phyloP scores from a whole-genome alignment of 1,140 invertebrate genomes.

The Apis cerana region DNA sequence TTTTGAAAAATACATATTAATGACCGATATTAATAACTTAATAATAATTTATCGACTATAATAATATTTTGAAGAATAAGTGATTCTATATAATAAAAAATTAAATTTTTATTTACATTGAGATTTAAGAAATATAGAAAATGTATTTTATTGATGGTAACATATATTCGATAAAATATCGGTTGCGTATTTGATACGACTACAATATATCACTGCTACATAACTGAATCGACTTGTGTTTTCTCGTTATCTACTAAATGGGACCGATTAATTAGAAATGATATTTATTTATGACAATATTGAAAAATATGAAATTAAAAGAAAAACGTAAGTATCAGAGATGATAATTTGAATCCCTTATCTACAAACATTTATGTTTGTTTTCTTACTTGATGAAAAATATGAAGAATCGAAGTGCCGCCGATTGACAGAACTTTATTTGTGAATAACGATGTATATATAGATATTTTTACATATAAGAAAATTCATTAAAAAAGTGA shows the following conservation, averaged over 20 bases:
- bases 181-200: conserved; percentile 16
- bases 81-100: conserved; percentile 14
- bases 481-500: not conserved
- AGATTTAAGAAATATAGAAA: no score
- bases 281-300: conserved; percentile 10
- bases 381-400: not conserved
- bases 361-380: not conserved
- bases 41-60: conserved; percentile 41
- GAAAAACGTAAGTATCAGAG: not conserved
- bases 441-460: not conserved
- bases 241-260: conserved; percentile 10
- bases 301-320: not conserved
- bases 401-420: not conserved
- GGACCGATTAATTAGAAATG: conserved; percentile 27
- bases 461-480: not conserved
- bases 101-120: no score
- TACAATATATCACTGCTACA: conserved; percentile 4
- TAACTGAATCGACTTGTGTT: conserved; percentile 24
- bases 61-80: conserved; percentile 9
- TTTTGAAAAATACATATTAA: conserved; percentile 51
- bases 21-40: conserved; percentile 60
- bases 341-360: not conserved
- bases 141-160: not conserved
- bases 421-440: conserved; percentile 33
- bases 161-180: not conserved